Evolutionary conservation across 2,888 invertebrate species (phyloP), one percentile per base, ranked within the genome.

Genomic region (Caenorhabditis panamensis): DNA sequence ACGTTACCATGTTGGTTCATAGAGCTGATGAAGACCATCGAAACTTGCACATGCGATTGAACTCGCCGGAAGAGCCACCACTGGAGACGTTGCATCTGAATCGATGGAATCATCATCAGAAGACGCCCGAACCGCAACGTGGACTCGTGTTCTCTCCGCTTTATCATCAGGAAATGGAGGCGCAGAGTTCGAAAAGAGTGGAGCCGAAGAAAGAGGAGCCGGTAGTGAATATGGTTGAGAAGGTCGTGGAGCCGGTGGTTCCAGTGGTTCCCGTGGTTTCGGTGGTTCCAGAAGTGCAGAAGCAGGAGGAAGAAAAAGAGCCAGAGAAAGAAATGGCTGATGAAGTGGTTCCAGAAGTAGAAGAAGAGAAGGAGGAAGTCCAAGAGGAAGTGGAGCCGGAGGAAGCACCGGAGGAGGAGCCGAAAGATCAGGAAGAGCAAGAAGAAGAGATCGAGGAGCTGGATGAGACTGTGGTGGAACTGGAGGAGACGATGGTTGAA

Each of bases 61-160:
- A 59, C 44, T 59, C 59, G 2, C 59, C 59, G 4, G 59, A 59
- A 41, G 59, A 59, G 59, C 59, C n/a, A 20, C 41, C n/a, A 16
- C 37, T 59, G 41, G 59, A 59, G 41, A 59, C 59, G 11, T 13
- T 59, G 9, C 41, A 59, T n/a, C 20, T 59, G 41, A 56, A 56
- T 28, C 28, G 31, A 1, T 56, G 54, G 54, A 56, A n/a, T n/a
- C n/a, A n/a, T n/a, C n/a, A 56, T 28, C 31, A 56, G n/a, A 26
- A 56, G 26, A 26, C 28, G 18, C 28, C 54, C n/a, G 54, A 56
- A 3, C 54, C 20, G n/a, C n/a, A n/a, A 24, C 22, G 22, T 28
- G 58, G 20, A 28, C 13, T n/a, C 20, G 44, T 59, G 22, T 59
- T 59, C 59, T 59, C 59, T 22, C 59, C 59, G 20, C 59, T 16